phyloP scores from a whole-genome alignment of 2,888 invertebrate species.

The Achlya flavicornis region DNA sequence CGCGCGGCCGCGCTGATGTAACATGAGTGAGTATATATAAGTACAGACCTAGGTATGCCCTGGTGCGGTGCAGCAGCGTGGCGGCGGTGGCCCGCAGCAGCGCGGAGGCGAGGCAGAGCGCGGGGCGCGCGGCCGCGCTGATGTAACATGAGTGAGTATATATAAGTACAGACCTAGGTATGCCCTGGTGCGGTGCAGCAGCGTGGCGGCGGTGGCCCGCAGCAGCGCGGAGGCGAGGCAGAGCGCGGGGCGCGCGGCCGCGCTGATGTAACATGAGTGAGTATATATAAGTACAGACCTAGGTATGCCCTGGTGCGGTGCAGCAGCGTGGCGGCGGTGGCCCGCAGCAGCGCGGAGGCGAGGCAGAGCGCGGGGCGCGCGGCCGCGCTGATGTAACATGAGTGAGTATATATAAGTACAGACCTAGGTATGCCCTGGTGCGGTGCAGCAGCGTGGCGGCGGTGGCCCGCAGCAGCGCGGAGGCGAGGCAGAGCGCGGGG shows the following conservation, averaged over 20 bases:
- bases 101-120: conserved; percentile 74
- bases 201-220: conserved; percentile 88
- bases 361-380: conserved; percentile 72
- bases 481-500: too few relatives aligned
- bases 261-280: not conserved
- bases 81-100: conserved; percentile 86
- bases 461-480: too few relatives aligned
- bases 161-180: conserved; percentile 69
- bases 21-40: not conserved
- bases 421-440: too few relatives aligned
- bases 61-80: conserved; percentile 92
- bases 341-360: conserved; percentile 73
- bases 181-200: conserved; percentile 91
- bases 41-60: conserved; percentile 80
- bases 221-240: conserved; percentile 75
- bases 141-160: not conserved
- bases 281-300: conserved; percentile 56
- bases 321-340: conserved; percentile 90
- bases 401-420: too few relatives aligned
- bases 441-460: too few relatives aligned
- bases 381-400: too few relatives aligned
- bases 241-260: conserved; percentile 63
- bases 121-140: conserved; percentile 55
- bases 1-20: conserved; percentile 47
- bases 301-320: conserved; percentile 89